Percentiles rank a stretch among this genome's conserved stretches.
phyloP scores from a whole-genome alignment of 2,888 invertebrate genomes.

The Hyppa rectilinea region DNA sequence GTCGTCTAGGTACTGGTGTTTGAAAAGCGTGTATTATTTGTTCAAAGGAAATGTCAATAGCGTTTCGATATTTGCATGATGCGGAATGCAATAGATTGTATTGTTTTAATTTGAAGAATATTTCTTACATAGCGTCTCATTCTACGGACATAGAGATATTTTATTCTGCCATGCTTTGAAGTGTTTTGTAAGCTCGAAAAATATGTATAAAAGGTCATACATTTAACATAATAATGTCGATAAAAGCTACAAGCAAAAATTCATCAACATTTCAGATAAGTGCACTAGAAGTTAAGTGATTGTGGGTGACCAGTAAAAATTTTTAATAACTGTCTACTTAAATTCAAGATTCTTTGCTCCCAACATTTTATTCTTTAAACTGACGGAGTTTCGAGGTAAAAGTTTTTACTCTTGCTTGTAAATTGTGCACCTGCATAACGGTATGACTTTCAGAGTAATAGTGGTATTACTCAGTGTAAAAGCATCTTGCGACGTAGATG shows the following conservation, averaged over 20 bases:
- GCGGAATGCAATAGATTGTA: neutral
- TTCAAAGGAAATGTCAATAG: constrained; percentile 22
- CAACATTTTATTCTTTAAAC: constrained; percentile 23
- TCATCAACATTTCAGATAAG: neutral
- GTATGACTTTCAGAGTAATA: constrained; percentile 17
- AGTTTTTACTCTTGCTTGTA: constrained; percentile 13
- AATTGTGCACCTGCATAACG: constrained; percentile 14
- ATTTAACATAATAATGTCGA: too few species aligned
- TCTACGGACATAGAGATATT: neutral
- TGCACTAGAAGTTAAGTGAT: constrained; percentile 8
- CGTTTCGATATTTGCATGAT: neutral
- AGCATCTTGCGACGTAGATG: neutral
- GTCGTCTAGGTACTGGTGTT: neutral
- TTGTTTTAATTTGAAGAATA: constrained; percentile 2
- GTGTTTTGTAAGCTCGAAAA: neutral
- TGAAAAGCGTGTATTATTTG: constrained; percentile 7
- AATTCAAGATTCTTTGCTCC: constrained; percentile 38
- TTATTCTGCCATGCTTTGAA: neutral
- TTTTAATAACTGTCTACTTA: neutral
- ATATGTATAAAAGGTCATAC: too few species aligned
- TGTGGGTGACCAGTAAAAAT: neutral
- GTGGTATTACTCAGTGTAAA: constrained; percentile 12
- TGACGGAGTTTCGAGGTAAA: constrained; percentile 12
- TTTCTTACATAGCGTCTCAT: neutral
- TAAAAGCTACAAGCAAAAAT: neutral